Evolutionary conservation across 2,113 vertebrate species (phyloP).

Genomic region (Chinchilla lanigera): DNA sequence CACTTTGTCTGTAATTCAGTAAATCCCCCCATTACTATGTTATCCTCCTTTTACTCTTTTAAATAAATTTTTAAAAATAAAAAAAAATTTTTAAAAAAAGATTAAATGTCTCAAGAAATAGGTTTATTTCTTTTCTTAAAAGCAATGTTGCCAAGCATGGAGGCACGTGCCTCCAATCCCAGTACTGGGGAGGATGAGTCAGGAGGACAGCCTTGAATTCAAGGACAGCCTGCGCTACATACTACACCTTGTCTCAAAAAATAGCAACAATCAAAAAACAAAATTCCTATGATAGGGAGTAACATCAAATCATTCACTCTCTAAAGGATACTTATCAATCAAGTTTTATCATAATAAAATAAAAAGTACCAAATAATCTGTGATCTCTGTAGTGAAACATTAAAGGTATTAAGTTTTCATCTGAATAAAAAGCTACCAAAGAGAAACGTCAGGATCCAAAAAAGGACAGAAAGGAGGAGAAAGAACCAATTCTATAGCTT

Average conservation of each 20-base stretch:
- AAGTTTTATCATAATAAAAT: not conserved
- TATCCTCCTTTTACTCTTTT: too few relatives aligned
- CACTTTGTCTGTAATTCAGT: too few relatives aligned
- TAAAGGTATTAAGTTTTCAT: not conserved
- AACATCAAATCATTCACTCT: not conserved
- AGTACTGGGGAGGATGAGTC: not conserved
- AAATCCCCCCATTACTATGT: too few relatives aligned
- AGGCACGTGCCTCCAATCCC: not conserved
- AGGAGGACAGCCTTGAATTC: not conserved
- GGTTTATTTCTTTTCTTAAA: not conserved
- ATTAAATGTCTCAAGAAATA: not conserved
- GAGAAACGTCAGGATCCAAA: not conserved
- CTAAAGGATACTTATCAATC: not conserved
- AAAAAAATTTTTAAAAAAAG: conserved; percentile 25
- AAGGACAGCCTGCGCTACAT: not conserved
- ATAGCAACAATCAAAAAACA: not conserved
- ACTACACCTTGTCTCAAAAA: not conserved
- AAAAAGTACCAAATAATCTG: not conserved
- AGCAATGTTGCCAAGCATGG: not conserved
- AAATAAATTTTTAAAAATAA: conserved; percentile 13
- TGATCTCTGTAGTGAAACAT: not conserved
- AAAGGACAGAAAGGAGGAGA: not conserved
- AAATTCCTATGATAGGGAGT: not conserved
- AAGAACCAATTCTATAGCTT: not conserved
- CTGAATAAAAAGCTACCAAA: not conserved